Base-by-base conservation (phyloP, 2,797 vertebrate species). In the Sciurus carolinensis region DNA sequence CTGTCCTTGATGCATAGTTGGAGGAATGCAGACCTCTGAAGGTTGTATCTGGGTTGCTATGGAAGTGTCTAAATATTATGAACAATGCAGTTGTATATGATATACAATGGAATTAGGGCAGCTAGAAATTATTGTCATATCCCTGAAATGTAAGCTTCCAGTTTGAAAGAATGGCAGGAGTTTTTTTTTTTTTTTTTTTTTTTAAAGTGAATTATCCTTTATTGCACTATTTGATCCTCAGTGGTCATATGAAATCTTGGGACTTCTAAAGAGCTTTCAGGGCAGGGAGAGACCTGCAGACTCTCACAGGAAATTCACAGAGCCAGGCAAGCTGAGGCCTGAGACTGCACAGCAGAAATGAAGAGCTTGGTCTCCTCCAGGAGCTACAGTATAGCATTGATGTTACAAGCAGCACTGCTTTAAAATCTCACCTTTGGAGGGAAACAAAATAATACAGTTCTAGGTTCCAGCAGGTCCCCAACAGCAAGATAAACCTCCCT, bases 11-110 rank as follows among this genome's bases (percentile, higher is more conserved):
- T 76, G 12, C 80, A 87, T 20, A 91, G 33, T 93, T 3, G 36
- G 94, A 96, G 80, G 80, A 97, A 90, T 36, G 91, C 67, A 50
- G 84, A 54, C 20, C 90, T 85, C 87, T 82, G 90, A 22, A 72
- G 80, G 83, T 92, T 89, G 87, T 97, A 71, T 92, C 97, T 9
- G 75, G 59, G 98, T 99, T 98, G 98, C 98, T 95, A 98, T 98
- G 98, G 94, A 90, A 85, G 93, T 0, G 54, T 97, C 82, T 95
- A 98, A 99, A 98, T 98, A 98, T 98, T 98, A 98, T 86, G 97
- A 97, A 9, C 96, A 96, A 91, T 0, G 0, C n/a, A 42, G 50
- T 26, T 75, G 20, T 71, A 36, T 89, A 30, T 64, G 94, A 76
- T 96, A 97, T 77, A 95, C 42, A 73, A 95, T 67, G 92, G 90